A percentile compares a stretch with the other conserved stretches of the same genome.
These are phyloP conservation scores for Irena cyanogastra DNA, from an alignment of 2,113 vertebrate species.

Conservation along the genomic window DNA sequence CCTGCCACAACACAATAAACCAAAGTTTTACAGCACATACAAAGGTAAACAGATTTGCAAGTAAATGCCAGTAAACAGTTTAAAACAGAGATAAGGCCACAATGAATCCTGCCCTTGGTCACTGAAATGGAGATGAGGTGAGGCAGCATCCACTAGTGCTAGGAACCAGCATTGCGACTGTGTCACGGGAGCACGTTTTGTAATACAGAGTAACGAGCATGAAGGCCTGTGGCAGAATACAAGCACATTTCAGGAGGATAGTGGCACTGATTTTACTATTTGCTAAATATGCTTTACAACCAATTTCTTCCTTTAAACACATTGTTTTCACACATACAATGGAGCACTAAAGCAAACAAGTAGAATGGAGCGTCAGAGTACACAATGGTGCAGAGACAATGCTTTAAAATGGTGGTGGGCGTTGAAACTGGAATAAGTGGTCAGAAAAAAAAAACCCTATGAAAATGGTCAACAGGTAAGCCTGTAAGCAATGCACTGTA, in stretches of 20 bases:
- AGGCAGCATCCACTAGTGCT: constrained; percentile 56
- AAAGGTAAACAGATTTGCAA: constrained; percentile 61
- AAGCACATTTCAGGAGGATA: constrained; percentile 1
- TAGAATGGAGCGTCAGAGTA: background rate
- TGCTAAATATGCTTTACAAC: background rate
- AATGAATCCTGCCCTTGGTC: constrained; percentile 74
- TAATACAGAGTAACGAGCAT: background rate
- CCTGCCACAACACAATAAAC: constrained; percentile 12
- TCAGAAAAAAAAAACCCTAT: constrained; percentile 19
- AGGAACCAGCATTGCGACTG: constrained; percentile 2
- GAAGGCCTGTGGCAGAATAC: constrained; percentile 43
- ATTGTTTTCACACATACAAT: background rate
- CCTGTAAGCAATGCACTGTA: background rate
- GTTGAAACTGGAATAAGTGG: background rate
- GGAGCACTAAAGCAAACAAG: background rate
- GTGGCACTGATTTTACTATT: constrained; percentile 22
- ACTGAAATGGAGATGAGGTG: constrained; percentile 60
- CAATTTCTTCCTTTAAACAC: constrained; percentile 30
- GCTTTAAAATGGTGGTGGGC: background rate
- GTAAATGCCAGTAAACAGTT: constrained; percentile 69
- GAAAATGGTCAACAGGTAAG: background rate
- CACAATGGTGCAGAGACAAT: background rate
- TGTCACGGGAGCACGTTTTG: background rate
- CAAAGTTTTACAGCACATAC: constrained; percentile 20
- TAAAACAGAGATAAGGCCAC: constrained; percentile 78